Base-by-base conservation (phyloP, 2,113 vertebrate species). In the Danionella cerebrum region DNA sequence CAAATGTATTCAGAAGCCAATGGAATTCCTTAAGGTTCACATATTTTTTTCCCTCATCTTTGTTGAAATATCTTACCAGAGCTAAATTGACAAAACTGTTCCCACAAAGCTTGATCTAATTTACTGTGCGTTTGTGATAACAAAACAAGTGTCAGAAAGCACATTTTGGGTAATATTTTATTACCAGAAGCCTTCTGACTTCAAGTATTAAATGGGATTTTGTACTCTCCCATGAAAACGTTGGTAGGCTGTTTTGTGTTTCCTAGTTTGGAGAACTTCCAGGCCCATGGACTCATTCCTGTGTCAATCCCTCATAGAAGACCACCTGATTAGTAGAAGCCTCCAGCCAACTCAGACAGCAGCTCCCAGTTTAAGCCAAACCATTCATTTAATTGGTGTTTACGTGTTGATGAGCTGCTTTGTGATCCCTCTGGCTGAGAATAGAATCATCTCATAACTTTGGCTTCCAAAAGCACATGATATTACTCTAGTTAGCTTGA, bases 381-480 rank as follows among this genome's bases (percentile, higher is more conserved):
- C 7, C 16, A 10, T 33, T 50, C 8, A 45, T 72, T 74, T 69
- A 70, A 55, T 70, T 72, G 63, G 19, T 76, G 65, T 69, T 74
- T 71, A 74, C 22, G 31, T 11, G 4, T 44, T 67, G 50, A 18
- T 29, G n/a, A 22, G 52, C 8, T 44, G 25, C 67, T 54, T 38
- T 29, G 12, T 33, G 41, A 64, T 66, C 55, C 47, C 41, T n/a
- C 16, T 59, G 25, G 62, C 21, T 12, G 38, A 39, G 31, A 62
- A 19, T 19, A 41, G 35, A 67, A 27, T 41, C n/a, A 16, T 31
- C 50, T 36, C 41, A 51, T 72, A 79, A 78, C 60, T 81, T 76
- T 84, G 77, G 69, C 73, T 44, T 24, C 14, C 31, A 44, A 8
- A 65, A 65, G 77, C 74, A 54, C 70, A 67, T 50, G 52, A 13